Evolutionary conservation across 2,113 vertebrate species (phyloP).

Genomic region (Vireo altiloquus): DNA sequence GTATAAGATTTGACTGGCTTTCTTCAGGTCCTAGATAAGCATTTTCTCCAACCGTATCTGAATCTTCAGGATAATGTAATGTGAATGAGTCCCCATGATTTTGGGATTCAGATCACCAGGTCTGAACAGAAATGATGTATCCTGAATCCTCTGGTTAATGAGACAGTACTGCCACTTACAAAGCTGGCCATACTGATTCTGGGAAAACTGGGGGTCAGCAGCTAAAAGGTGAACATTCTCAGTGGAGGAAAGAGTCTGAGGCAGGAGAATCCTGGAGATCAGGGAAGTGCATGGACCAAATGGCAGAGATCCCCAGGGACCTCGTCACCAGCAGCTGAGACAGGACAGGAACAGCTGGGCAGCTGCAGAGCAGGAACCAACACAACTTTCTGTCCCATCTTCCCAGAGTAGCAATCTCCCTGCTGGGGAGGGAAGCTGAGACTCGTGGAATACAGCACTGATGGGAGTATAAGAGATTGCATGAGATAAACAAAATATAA

Average conservation of each 20-base stretch:
- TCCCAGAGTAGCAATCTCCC: neutral
- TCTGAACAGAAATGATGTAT: neutral
- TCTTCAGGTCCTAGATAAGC: neutral
- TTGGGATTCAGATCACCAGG: neutral
- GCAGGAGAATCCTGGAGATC: neutral
- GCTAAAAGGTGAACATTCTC: neutral
- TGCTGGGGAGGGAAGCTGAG: neutral
- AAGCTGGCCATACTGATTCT: neutral
- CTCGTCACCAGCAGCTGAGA: neutral
- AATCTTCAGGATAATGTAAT: neutral
- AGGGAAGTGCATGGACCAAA: neutral
- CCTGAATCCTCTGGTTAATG: neutral
- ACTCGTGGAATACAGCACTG: neutral
- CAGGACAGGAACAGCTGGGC: neutral
- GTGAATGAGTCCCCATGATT: neutral
- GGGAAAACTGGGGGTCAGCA: neutral
- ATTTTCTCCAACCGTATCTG: neutral
- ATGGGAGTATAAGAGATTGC: neutral
- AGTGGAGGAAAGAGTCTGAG: neutral
- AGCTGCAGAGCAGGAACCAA: neutral
- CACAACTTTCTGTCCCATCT: neutral
- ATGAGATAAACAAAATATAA: neutral
- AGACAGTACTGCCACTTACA: neutral
- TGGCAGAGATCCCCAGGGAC: neutral
- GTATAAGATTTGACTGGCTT: neutral